phyloP scores from a whole-genome alignment of 2,113 vertebrate genomes.

The Deroptyus accipitrinus region DNA sequence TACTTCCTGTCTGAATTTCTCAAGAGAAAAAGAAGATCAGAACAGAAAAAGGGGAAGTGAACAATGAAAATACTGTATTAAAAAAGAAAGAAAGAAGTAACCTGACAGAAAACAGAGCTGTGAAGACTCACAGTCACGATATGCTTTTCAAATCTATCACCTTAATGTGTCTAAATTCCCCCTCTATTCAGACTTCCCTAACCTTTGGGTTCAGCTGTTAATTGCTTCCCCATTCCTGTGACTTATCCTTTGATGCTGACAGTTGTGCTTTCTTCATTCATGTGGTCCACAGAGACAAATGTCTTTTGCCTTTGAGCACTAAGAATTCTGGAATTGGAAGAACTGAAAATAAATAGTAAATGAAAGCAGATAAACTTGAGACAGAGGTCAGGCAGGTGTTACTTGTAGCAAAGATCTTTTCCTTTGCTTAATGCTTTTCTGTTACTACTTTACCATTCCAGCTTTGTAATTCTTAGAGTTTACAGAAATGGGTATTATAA shows the following conservation, averaged over 20 bases:
- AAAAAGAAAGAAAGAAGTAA: background rate
- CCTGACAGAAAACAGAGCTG: background rate
- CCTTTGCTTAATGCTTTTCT: background rate
- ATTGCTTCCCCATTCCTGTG: background rate
- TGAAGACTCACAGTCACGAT: background rate
- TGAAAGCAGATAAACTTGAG: background rate
- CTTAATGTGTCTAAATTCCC: background rate
- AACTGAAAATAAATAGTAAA: background rate
- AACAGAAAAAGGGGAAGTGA: background rate
- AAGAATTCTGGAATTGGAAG: background rate
- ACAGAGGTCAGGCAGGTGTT: background rate
- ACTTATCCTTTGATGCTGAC: background rate
- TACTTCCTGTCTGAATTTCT: background rate
- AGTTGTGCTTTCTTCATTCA: background rate
- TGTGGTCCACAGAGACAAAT: accelerated
- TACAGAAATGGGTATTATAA: background rate
- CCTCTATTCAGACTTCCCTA: background rate
- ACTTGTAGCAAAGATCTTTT: background rate
- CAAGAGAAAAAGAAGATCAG: background rate
- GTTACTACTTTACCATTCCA: background rate
- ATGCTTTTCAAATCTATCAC: background rate
- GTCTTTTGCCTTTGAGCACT: background rate
- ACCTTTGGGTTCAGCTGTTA: background rate
- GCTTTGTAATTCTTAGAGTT: background rate
- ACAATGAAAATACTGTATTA: background rate